Evolutionary conservation across 2,797 vertebrate species (phyloP), one percentile per base, ranked within the genome.

Genomic region (Hydrocynus forskahlii): DNA sequence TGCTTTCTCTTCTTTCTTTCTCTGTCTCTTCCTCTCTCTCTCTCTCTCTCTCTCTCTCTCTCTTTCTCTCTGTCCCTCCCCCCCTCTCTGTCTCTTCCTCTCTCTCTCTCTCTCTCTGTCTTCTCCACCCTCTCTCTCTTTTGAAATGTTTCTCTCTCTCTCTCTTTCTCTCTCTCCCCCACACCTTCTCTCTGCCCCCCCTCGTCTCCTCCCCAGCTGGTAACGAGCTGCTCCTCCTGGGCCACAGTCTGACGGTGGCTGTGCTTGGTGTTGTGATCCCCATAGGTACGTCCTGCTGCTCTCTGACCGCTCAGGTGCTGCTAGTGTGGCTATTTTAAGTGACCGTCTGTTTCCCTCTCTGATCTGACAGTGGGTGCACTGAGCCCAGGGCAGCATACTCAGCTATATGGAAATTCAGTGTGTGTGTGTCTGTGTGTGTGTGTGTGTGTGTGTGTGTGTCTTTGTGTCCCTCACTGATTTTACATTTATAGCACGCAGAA

Each of bases 241-340:
- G 95, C 50, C 97, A 97, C 83, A 97, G 97, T 25, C 93, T 98
- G 88, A 98, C 97, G 2, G 96, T 97, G 81, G 97, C 97, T 55
- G 95, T 97, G 85, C 91, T 99, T 87, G 97, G 97, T 74, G 95
- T 98, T 86, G 92, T 97, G 77, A 96, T 98, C 87, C 98, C 97
- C 88, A 95, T 99, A 23, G 97, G 97, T 99, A 93, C 96, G 50
- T 79, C 77, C 40, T 80, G 29, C 75, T 66, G 40, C 71, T 84
- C 76, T 40, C 81, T 87, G 82, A 84, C 89, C 81, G 4, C 79
- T 86, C 89, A 90, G 57, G 63, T 80, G 79, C 76, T 52, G 13
- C 83, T 75, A 23, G 50, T 59, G 76, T 45, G 63, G 25, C 80
- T 85, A 85, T 87, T 83, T 82, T 62, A 21, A 78, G 76, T 19